Evolutionary conservation across 1,140 invertebrate genomes (phyloP).

Genomic region (Cyphomyrmex costatus): DNA sequence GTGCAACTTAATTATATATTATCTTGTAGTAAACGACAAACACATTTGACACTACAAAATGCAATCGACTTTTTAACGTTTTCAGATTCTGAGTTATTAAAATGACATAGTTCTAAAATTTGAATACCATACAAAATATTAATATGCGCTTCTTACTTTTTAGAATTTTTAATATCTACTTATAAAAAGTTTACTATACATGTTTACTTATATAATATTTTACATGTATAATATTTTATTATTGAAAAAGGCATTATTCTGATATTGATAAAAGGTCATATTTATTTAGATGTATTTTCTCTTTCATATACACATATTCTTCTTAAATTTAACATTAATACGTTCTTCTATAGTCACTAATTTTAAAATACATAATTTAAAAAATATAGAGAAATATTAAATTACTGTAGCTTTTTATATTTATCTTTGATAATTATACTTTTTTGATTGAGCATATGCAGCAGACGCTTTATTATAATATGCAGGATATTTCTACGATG

Average conservation of each 20-base stretch:
- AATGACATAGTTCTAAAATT: not conserved
- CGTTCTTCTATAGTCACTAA: not conserved
- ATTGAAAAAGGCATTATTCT: not conserved
- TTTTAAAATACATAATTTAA: not conserved
- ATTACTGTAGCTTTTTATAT: constrained; percentile 21
- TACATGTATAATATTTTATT: not conserved
- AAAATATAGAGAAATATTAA: not conserved
- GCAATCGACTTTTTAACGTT: not conserved
- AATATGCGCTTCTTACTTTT: not conserved
- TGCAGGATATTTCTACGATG: constrained; percentile 15
- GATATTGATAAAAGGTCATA: not conserved
- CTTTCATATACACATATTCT: not conserved
- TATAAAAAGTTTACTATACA: not conserved
- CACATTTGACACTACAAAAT: constrained; percentile 8
- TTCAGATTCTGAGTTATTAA: not conserved
- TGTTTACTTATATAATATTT: not conserved
- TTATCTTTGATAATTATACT: constrained; percentile 16
- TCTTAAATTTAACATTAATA: not conserved
- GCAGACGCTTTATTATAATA: constrained; percentile 17
- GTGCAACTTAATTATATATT: constrained; percentile 42
- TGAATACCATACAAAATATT: not conserved
- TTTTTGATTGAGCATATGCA: not conserved
- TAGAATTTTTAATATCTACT: not conserved
- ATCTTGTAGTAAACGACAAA: constrained; percentile 19
- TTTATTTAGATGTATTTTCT: not conserved